These are phyloP conservation scores for Tenodera sinensis DNA, from an alignment of 2,888 invertebrate species.

Conservation along the genomic window DNA sequence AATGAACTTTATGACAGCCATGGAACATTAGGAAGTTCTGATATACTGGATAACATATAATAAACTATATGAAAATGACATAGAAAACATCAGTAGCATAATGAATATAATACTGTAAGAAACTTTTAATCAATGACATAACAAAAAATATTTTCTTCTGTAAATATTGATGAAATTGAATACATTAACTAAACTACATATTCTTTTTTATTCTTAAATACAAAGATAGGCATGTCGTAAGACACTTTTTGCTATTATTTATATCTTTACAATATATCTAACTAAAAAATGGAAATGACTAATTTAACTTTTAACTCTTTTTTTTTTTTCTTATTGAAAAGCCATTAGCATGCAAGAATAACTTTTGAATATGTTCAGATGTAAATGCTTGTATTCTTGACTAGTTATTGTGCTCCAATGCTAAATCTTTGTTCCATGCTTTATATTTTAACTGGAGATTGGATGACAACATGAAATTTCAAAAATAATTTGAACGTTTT, in stretches of 20 bases:
- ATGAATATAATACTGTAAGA: no score
- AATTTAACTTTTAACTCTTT: not conserved
- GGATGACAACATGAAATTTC: not conserved
- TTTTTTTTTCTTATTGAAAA: not conserved
- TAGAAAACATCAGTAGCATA: no score
- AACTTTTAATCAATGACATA: not conserved
- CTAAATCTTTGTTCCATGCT: not conserved
- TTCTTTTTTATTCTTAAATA: not conserved
- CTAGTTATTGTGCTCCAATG: not conserved
- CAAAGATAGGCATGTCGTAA: not conserved
- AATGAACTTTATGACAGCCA: not conserved
- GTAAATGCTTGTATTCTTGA: not conserved
- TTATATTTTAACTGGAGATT: not conserved
- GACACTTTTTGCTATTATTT: not conserved
- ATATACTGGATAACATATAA: not conserved
- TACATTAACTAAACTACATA: not conserved
- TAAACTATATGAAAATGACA: not conserved
- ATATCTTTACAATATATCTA: not conserved
- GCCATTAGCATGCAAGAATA: not conserved
- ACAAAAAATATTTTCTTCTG: not conserved
- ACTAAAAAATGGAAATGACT: not conserved
- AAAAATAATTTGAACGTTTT: not conserved
- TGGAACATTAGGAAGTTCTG: not conserved
- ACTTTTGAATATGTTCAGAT: not conserved
- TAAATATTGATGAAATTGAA: not conserved